Conservation (phyloP, 1,140 invertebrate species). For the Aphidius gifuensis region DNA sequence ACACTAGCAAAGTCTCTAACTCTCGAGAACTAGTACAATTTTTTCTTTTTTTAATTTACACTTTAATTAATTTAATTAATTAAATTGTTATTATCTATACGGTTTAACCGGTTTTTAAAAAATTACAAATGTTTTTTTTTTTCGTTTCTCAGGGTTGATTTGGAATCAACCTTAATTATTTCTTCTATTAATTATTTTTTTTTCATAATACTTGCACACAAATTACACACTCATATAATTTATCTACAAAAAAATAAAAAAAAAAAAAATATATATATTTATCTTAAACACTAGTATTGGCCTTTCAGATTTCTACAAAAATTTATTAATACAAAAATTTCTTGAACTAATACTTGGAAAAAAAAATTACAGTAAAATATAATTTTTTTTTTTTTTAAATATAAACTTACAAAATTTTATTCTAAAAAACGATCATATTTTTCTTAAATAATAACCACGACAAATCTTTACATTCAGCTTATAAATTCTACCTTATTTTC, state of each 20-base stretch:
- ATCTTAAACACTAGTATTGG: conserved; percentile 46
- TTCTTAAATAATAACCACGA: not conserved
- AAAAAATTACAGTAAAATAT: conserved; percentile 15
- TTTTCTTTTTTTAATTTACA: conserved; percentile 18
- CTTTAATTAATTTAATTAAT: conserved; percentile 15
- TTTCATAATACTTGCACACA: conserved; percentile 6
- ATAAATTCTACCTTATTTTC: too few relatives aligned
- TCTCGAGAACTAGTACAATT: conserved; percentile 21
- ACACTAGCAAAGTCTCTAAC: conserved; percentile 39
- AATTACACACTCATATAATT: not conserved
- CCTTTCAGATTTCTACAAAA: conserved; percentile 31
- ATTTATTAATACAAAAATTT: conserved; percentile 21
- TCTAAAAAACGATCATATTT: not conserved
- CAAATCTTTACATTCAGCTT: too few relatives aligned
- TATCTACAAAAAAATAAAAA: not conserved
- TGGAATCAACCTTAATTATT: not conserved
- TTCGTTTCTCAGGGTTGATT: too few relatives aligned
- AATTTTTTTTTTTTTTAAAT: conserved; percentile 17
- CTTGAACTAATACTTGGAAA: conserved; percentile 15
- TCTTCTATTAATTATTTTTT: conserved; percentile 3
- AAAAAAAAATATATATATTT: conserved; percentile 14
- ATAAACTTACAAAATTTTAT: conserved; percentile 24
- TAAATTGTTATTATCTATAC: conserved; percentile 3
- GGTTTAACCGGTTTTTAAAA: conserved; percentile 10
- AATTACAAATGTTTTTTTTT: not conserved